A percentile compares a stretch with the other conserved stretches of the same genome.
Evolutionary conservation across 2,888 invertebrate species (phyloP).

Genomic region (Callimorpha dominula): DNA sequence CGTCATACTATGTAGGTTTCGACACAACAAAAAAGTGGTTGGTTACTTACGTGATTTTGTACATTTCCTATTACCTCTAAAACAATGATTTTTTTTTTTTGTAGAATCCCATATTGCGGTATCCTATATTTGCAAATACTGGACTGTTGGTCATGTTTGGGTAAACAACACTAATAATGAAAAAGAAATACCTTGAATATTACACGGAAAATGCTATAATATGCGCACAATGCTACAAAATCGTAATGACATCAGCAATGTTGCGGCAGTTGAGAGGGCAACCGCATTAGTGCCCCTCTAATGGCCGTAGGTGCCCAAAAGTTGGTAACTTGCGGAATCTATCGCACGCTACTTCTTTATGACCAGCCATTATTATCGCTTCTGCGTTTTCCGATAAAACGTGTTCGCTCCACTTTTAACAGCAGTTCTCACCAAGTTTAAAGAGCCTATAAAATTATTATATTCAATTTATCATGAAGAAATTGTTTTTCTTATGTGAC

Average conservation of each 20-base stretch:
- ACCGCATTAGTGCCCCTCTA: slow-evolving; percentile 78
- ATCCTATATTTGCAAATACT: too few relatives aligned
- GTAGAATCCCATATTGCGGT: too few relatives aligned
- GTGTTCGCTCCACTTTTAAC: slow-evolving; percentile 80
- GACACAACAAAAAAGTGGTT: background rate
- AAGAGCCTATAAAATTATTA: slow-evolving; percentile 77
- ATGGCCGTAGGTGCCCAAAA: slow-evolving; percentile 78
- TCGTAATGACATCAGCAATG: slow-evolving; percentile 62
- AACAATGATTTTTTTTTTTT: too few relatives aligned
- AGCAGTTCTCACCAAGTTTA: slow-evolving; percentile 75
- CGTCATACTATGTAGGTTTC: too few relatives aligned
- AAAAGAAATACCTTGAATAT: slow-evolving; percentile 36
- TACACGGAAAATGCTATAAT: slow-evolving; percentile 28
- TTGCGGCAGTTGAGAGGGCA: slow-evolving; percentile 59
- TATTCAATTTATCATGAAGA: slow-evolving; percentile 70
- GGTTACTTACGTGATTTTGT: background rate
- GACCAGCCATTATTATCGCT: slow-evolving; percentile 83
- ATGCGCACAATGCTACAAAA: slow-evolving; percentile 44
- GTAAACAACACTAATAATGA: slow-evolving; percentile 4
- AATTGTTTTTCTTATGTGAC: slow-evolving; percentile 49
- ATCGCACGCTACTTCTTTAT: slow-evolving; percentile 83
- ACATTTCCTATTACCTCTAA: background rate
- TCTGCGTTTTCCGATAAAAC: slow-evolving; percentile 83
- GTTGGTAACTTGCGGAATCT: slow-evolving; percentile 84
- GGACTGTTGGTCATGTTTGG: background rate